Base-by-base conservation (phyloP, 2,113 vertebrate species). In the Noturus placidus region DNA sequence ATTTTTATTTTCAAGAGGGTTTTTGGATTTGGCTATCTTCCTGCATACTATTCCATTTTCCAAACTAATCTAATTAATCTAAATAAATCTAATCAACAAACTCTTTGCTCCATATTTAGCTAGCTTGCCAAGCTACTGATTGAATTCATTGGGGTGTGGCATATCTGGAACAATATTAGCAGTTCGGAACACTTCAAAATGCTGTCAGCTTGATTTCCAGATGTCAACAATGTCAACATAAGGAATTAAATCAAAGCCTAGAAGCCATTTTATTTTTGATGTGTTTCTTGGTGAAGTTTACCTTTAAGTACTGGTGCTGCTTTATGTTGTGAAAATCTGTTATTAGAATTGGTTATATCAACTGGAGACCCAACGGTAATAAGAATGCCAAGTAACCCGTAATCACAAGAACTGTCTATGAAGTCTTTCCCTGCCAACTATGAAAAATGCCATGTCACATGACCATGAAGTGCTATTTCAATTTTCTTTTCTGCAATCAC, bases 321-420 rank as follows among this genome's bases (percentile, higher is more conserved):
- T 30, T 52, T 52, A 15, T 27, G 13, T 52, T 25, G 4, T 25
- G 25, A 50, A 2, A 52, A 50, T 30, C 57, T 35, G 33, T 38
- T 83, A 83, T 65, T 50, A 65, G 27, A 52, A 30, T 56, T 8
- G 65, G 50, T 42, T 38, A 17, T 38, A 13, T 35, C n/a, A 30
- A 11, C 77, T 83, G n/a, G 33, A 67, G 76, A 69, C 38, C 65
- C 79, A 15, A 10, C 57, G 67, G 56, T 65, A 67, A 82, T 59
- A 54, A 46, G 56, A 59, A n/a, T 72, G 54, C 4, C 65, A 38
- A 61, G 67, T 87, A 76, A 61, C 52, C 7, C 35, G 14, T 83
- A 87, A 87, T 87, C 86, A 83, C 65, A 74, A 57, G 74, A 56
- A 83, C 22, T 22, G 67, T 35, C 69, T 76, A 81, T 87, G 63